Conservation (phyloP, 1,140 invertebrate species). For the Marisa cornuarietis region DNA sequence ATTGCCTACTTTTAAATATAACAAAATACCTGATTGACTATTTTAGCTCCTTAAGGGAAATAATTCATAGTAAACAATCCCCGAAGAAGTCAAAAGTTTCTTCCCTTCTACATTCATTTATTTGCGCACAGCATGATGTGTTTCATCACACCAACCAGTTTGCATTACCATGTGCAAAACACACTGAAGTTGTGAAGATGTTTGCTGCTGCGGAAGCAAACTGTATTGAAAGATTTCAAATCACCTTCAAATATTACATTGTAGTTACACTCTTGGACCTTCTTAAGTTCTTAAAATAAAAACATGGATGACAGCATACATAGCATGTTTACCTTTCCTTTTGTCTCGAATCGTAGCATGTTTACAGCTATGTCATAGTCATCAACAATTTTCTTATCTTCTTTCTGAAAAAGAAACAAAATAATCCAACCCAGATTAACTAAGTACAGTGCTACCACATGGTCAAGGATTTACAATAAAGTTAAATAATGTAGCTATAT, state of each 20-base stretch:
- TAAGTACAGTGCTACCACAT: conserved; percentile 1
- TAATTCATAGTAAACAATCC: too few species aligned
- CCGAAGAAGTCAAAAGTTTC: too few species aligned
- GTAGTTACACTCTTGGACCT: not conserved
- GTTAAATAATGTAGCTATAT: not conserved
- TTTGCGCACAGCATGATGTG: too few species aligned
- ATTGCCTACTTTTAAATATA: too few species aligned
- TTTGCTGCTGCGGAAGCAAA: not conserved
- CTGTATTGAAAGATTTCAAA: not conserved
- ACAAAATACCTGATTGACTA: too few species aligned
- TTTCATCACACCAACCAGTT: too few species aligned
- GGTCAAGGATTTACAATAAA: not conserved
- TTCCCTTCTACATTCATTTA: too few species aligned
- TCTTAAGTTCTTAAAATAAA: not conserved
- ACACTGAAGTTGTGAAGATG: not conserved
- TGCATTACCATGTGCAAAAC: too few species aligned
- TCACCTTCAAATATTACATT: not conserved
- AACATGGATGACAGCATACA: not conserved
- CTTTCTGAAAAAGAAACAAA: conserved; percentile 28
- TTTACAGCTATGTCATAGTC: conserved; percentile 86
- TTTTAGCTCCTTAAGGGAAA: too few species aligned
- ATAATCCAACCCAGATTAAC: conserved; percentile 16
- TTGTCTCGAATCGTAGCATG: conserved; percentile 83
- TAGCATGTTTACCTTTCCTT: conserved; percentile 72
- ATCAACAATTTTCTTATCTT: conserved; percentile 69